Percentiles rank a stretch among this genome's conserved stretches.
phyloP scores from a whole-genome alignment of 1,140 invertebrate genomes.

The Oryctes rhinoceros region DNA sequence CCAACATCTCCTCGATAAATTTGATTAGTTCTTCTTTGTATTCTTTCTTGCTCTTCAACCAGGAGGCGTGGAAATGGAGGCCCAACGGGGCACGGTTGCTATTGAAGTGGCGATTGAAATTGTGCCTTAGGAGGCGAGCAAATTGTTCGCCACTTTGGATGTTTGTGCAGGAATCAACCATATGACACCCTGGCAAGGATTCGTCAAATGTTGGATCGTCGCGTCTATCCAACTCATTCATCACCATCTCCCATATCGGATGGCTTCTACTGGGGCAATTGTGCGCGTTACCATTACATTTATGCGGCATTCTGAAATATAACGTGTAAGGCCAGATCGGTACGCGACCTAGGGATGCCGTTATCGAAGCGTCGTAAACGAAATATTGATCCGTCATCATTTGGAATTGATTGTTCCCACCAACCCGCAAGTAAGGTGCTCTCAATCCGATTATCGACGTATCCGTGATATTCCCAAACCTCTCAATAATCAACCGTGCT shows the following conservation, averaged over 20 bases:
- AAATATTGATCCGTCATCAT: slow-evolving; percentile 97
- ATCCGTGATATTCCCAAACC: slow-evolving; percentile 91
- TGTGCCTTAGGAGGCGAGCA: slow-evolving; percentile 85
- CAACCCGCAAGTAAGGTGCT: slow-evolving; percentile 89
- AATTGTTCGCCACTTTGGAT: slow-evolving; percentile 90
- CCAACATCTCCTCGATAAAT: slow-evolving; percentile 93
- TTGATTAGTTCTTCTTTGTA: slow-evolving; percentile 91
- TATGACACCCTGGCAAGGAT: slow-evolving; percentile 89
- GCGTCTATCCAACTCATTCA: slow-evolving; percentile 91
- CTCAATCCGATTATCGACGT: slow-evolving; percentile 88
- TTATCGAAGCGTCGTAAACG: slow-evolving; percentile 93
- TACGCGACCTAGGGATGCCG: slow-evolving; percentile 86
- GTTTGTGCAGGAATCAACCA: slow-evolving; percentile 93
- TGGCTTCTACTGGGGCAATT: slow-evolving; percentile 91
- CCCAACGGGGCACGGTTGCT: slow-evolving; percentile 94
- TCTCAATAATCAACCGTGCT: slow-evolving; percentile 84
- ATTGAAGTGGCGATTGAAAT: slow-evolving; percentile 92
- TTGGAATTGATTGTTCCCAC: slow-evolving; percentile 94
- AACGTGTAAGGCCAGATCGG: slow-evolving; percentile 96
- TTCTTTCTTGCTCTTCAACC: slow-evolving; percentile 94
- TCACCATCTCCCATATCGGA: slow-evolving; percentile 95
- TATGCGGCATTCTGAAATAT: slow-evolving; percentile 94
- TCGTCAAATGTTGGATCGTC: slow-evolving; percentile 92
- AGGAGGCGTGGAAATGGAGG: slow-evolving; percentile 94
- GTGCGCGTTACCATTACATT: slow-evolving; percentile 91